phyloP scores from a whole-genome alignment of 1,140 invertebrate genomes.

The Bombus waltoni region DNA sequence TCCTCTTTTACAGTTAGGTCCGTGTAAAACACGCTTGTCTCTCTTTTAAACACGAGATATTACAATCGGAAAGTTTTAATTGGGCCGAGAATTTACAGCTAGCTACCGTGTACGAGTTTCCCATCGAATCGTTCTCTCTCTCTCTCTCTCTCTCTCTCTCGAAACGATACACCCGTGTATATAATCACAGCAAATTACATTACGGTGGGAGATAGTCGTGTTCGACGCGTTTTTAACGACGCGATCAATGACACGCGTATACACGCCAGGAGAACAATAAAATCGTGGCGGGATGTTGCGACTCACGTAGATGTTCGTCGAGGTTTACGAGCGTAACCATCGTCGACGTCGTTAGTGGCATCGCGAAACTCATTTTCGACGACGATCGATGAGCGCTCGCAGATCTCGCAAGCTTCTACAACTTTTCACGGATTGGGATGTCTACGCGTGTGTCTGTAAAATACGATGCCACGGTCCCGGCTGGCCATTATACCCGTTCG shows the following conservation, averaged over 20 bases:
- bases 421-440: background rate
- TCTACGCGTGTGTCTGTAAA: background rate
- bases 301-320: background rate
- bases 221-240: background rate
- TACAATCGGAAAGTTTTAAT: conserved; percentile 51
- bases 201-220: background rate
- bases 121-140: background rate
- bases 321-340: conserved; percentile 22
- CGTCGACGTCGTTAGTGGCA: conserved; percentile 16
- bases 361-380: conserved; percentile 39
- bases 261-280: conserved; percentile 6
- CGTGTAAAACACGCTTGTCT: background rate
- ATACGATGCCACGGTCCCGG: conserved; percentile 12
- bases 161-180: background rate
- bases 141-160: no score
- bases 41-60: background rate
- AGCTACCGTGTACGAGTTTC: background rate
- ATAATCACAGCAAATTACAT: conserved; percentile 28
- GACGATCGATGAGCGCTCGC: conserved; percentile 44
- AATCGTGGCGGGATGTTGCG: background rate
- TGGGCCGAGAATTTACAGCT: conserved; percentile 25
- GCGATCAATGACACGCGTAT: background rate
- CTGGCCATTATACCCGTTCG: background rate
- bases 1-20: background rate
- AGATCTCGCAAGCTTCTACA: background rate